phyloP scores from a whole-genome alignment of 2,797 vertebrate species.

The Clarias platycephalus region DNA sequence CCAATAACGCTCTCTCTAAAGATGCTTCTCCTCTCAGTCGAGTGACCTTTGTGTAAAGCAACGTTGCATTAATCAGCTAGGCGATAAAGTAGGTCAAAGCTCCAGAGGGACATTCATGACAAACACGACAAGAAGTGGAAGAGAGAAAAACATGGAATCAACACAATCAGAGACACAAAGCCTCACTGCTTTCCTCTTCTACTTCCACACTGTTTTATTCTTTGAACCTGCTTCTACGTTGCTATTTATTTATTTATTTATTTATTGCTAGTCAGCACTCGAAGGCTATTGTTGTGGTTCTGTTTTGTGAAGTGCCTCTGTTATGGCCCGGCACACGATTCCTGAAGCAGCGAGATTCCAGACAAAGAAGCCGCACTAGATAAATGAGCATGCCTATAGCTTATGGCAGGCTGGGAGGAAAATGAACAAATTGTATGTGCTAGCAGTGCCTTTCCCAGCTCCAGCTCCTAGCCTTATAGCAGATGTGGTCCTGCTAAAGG shows the following conservation, averaged over 20 bases:
- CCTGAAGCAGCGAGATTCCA: conserved; percentile 56
- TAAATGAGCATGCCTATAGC: conserved; percentile 72
- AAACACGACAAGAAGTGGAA: conserved; percentile 9
- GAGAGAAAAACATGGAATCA: conserved; percentile 16
- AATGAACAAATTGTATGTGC: conserved; percentile 71
- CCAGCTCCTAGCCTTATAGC: conserved; percentile 33
- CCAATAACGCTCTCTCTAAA: conserved; percentile 54
- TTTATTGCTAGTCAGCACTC: conserved; percentile 39
- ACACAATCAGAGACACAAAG: not conserved
- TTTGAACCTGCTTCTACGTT: not conserved
- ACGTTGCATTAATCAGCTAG: conserved; percentile 74
- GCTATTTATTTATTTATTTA: not conserved
- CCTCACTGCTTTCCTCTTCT: not conserved
- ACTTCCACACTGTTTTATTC: not conserved
- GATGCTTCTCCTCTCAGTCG: conserved; percentile 56
- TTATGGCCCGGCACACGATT: conserved; percentile 15
- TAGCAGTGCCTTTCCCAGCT: conserved; percentile 51
- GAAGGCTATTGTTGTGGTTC: conserved; percentile 4
- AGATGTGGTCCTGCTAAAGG: conserved; percentile 48
- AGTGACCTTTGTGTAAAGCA: conserved; percentile 69
- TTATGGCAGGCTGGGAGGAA: conserved; percentile 74
- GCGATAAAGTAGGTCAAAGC: conserved; percentile 75
- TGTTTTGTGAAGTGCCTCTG: not conserved
- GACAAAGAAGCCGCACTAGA: conserved; percentile 75
- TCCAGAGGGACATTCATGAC: conserved; percentile 32